Evolutionary conservation across 2,888 invertebrate species (phyloP).

Genomic region (Nudaria mundana): DNA sequence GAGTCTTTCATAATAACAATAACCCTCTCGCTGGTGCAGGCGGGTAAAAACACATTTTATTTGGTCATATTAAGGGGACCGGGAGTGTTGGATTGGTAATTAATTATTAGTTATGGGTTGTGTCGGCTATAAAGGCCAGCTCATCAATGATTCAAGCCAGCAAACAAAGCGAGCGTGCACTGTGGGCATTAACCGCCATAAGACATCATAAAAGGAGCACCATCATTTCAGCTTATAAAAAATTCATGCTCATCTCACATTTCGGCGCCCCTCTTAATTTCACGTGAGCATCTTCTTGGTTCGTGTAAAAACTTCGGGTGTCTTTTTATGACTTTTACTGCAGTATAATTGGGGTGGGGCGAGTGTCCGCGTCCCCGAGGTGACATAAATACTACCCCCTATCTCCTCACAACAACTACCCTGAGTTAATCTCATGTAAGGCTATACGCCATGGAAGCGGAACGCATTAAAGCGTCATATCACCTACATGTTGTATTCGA

Average conservation of each 20-base stretch:
- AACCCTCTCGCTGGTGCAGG: too few species aligned
- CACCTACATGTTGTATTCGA: conserved; percentile 44
- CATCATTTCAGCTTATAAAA: conserved; percentile 81
- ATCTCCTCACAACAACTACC: conserved; percentile 60
- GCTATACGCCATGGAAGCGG: conserved; percentile 63
- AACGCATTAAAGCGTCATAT: conserved; percentile 60
- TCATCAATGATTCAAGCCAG: conserved; percentile 75
- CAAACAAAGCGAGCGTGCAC: conserved; percentile 74
- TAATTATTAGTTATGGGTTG: conserved; percentile 70
- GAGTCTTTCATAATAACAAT: too few species aligned
- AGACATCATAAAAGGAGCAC: conserved; percentile 80
- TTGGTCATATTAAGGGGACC: conserved; percentile 29
- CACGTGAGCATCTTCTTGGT: conserved; percentile 78
- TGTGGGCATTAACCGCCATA: conserved; percentile 74
- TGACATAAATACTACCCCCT: conserved; percentile 79
- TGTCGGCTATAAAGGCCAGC: conserved; percentile 64
- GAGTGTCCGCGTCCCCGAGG: conserved; percentile 76
- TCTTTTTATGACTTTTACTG: conserved; percentile 82
- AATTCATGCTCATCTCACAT: conserved; percentile 81
- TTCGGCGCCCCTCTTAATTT: conserved; percentile 82
- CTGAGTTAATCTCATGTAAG: conserved; percentile 77
- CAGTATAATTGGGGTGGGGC: conserved; percentile 81
- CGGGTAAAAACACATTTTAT: too few species aligned
- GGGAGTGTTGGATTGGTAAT: conserved; percentile 53
- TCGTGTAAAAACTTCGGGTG: conserved; percentile 81